phyloP scores from a whole-genome alignment of 2,888 invertebrate species.

The Pedicia rivosa region DNA sequence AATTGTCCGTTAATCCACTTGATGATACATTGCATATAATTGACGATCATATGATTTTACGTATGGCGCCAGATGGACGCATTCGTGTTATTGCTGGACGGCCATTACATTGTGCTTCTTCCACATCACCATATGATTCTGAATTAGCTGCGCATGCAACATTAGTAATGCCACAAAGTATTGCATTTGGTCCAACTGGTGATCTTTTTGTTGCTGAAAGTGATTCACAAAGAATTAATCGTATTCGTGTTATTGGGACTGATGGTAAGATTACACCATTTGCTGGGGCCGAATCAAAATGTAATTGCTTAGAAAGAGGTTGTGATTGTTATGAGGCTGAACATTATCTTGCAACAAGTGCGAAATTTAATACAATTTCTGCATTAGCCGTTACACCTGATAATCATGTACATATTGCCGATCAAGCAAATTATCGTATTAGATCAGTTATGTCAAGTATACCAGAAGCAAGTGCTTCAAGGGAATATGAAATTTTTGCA shows the following conservation, averaged over 20 bases:
- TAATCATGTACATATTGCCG: slow-evolving; percentile 87
- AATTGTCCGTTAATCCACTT: slow-evolving; percentile 82
- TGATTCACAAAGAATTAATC: slow-evolving; percentile 86
- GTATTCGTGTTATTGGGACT: slow-evolving; percentile 78
- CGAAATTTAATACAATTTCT: slow-evolving; percentile 87
- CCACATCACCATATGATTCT: slow-evolving; percentile 59
- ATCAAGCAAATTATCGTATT: slow-evolving; percentile 82
- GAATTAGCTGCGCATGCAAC: slow-evolving; percentile 85
- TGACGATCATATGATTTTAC: slow-evolving; percentile 89
- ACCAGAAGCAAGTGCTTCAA: slow-evolving; percentile 64
- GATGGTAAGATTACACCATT: slow-evolving; percentile 88
- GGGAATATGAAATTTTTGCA: slow-evolving; percentile 88
- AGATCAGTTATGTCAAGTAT: slow-evolving; percentile 80
- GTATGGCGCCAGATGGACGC: slow-evolving; percentile 78
- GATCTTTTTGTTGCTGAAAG: slow-evolving; percentile 90
- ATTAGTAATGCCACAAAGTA: slow-evolving; percentile 84
- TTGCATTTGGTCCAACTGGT: slow-evolving; percentile 84
- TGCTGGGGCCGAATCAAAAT: slow-evolving; percentile 86
- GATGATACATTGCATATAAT: slow-evolving; percentile 92
- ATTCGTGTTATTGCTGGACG: slow-evolving; percentile 88
- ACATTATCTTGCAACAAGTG: slow-evolving; percentile 79
- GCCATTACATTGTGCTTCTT: slow-evolving; percentile 81
- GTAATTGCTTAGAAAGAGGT: slow-evolving; percentile 79
- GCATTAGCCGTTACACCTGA: slow-evolving; percentile 87
- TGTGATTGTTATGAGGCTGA: slow-evolving; percentile 90